Percentiles rank a stretch among this genome's conserved stretches.
Evolutionary conservation across 2,888 invertebrate species (phyloP).

Genomic region (Anagyrus pseudococci): DNA sequence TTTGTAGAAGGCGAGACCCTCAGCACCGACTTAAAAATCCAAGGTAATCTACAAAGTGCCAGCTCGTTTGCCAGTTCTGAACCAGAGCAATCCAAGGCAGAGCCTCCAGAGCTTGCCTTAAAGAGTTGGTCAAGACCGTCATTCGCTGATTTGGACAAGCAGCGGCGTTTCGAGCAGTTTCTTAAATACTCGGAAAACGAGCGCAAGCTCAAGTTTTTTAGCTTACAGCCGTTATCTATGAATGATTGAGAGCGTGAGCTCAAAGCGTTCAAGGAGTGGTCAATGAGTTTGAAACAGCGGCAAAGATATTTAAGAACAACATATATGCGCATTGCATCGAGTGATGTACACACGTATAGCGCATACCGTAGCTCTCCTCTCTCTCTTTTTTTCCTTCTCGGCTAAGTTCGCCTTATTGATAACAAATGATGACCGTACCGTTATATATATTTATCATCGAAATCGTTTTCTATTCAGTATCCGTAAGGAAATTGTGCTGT

Average conservation of each 20-base stretch:
- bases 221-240: slow-evolving; percentile 64
- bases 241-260: slow-evolving; percentile 84
- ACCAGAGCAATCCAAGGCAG: slow-evolving; percentile 20
- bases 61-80: slow-evolving; percentile 40
- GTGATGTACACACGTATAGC: too few relatives aligned
- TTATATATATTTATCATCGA: too few relatives aligned
- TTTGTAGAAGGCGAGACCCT: slow-evolving; percentile 52
- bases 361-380: too few relatives aligned
- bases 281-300: slow-evolving; percentile 80
- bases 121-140: slow-evolving; percentile 72
- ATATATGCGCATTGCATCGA: too few relatives aligned
- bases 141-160: slow-evolving; percentile 74
- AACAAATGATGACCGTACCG: too few relatives aligned
- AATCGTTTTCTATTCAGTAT: too few relatives aligned
- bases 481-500: too few relatives aligned
- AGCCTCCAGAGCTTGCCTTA: not conserved
- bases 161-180: slow-evolving; percentile 76
- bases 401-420: too few relatives aligned
- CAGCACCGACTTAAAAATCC: slow-evolving; percentile 33
- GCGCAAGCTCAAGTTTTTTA: slow-evolving; percentile 60
- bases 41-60: slow-evolving; percentile 42
- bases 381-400: too few relatives aligned
- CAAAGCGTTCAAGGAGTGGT: too few relatives aligned
- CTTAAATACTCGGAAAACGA: slow-evolving; percentile 64
- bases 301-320: too few relatives aligned